These are phyloP conservation scores for Anodontia alba DNA, from an alignment of 2,888 invertebrate species.

Conservation along the genomic window DNA sequence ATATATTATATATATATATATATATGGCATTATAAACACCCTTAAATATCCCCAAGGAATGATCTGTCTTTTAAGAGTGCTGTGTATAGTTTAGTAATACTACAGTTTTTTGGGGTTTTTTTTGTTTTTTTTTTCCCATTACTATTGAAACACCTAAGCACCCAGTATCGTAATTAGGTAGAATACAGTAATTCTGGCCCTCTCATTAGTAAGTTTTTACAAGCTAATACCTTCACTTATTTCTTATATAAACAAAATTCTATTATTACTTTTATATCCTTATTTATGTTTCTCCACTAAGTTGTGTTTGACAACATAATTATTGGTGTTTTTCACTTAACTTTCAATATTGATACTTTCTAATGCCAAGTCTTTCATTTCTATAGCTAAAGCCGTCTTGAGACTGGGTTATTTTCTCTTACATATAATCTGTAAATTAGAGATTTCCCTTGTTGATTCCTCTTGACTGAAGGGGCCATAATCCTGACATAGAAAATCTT, in stretches of 20 bases:
- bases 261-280: not conserved
- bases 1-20: too few species aligned
- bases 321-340: not conserved
- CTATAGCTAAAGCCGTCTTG: not conserved
- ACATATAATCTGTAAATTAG: not conserved
- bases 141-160: too few species aligned
- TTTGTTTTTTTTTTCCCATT: too few species aligned
- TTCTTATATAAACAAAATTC: not conserved
- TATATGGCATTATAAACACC: too few species aligned
- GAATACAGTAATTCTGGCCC: too few species aligned
- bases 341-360: not conserved
- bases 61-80: too few species aligned
- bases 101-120: too few species aligned
- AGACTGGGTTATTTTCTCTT: too few species aligned
- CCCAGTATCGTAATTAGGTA: too few species aligned
- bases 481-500: not conserved
- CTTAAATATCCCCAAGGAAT: too few species aligned
- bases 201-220: too few species aligned
- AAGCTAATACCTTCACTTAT: not conserved
- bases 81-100: too few species aligned
- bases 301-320: not conserved
- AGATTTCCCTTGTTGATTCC: not conserved
- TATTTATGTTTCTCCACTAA: not conserved
- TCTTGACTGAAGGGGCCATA: not conserved
- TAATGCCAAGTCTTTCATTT: not conserved